Base-by-base conservation (phyloP, 2,113 vertebrate genomes). In the Labrus mixtus region DNA sequence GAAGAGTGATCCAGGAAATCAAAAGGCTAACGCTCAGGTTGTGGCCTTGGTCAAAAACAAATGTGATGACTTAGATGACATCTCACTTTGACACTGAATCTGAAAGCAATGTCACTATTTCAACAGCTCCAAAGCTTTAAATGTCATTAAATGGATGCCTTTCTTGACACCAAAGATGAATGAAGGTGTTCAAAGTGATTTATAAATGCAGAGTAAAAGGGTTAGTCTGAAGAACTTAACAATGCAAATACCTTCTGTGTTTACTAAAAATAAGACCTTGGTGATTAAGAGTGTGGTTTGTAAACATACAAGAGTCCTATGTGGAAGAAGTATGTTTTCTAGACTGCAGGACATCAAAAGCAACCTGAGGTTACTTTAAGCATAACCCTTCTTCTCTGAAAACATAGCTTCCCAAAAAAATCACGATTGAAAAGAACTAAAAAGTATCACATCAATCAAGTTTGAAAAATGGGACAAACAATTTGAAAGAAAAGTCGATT, bases 201-300 rank as follows among this genome's bases (percentile, higher is more conserved):
- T 67, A 39, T 12, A 71, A 58, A 59, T 48, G 1, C 13, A 67
- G 3, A 51, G 75, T 51, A 59, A 10, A 23, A 45, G 36, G 25
- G 43, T 67, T 64, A 54, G 41, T 63, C 16, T 16, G n/a, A 56
- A 41, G 9, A 8, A 19, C 16, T 33, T 33, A 48, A 41, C 20
- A 45, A 53, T 68, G 25, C 37, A 70, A 74, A 45, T 15, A 79
- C 43, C 36, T 37, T 61, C 39, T 33, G 29, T 58, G 23, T 29
- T 15, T 60, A 56, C 6, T 22, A 76, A 75, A 71, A 41, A 64
- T 69, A 71, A 70, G 39, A 48, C 55, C 20, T 45, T 86, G 10
- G 51, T 79, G 64, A 79, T 48, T 51, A 37, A 68, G 15, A 63
- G 46, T 68, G 0, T 64, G 61, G 33, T 60, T 20, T 55, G 17